These are phyloP conservation scores for Malurus elegans DNA, from an alignment of 2,113 vertebrate genomes.

Conservation along the genomic window DNA sequence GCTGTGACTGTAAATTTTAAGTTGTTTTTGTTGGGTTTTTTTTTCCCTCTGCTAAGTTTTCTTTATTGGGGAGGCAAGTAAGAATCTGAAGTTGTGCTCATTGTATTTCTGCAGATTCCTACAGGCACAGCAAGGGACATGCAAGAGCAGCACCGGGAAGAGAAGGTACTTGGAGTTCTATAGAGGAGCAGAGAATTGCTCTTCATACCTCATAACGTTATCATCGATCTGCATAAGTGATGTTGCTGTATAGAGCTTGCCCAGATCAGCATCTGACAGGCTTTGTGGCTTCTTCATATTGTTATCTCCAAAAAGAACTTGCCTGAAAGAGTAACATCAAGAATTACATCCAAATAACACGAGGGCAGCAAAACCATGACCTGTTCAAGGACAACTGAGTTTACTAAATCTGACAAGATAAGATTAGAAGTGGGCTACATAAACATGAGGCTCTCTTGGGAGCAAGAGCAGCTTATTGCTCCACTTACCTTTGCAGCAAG, in stretches of 20 bases:
- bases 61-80: not conserved
- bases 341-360: not conserved
- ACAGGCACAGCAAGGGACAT: not conserved
- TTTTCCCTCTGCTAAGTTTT: not conserved
- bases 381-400: not conserved
- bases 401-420: not conserved
- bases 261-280: conserved; percentile 83
- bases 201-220: conserved; percentile 90
- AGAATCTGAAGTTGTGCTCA: not conserved
- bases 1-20: not conserved
- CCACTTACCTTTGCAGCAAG: not conserved
- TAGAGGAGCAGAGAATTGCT: not conserved
- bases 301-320: conserved; percentile 85
- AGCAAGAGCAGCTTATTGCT: not conserved
- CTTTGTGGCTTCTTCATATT: conserved; percentile 72
- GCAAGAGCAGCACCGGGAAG: not conserved
- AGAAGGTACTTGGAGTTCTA: not conserved
- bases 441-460: not conserved
- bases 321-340: conserved; percentile 68
- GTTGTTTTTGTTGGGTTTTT: rapidly evolving
- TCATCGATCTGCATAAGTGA: conserved; percentile 98
- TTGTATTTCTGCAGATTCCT: not conserved
- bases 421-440: not conserved
- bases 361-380: not conserved
- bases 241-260: conserved; percentile 91